Percentiles rank a stretch among this genome's conserved stretches.
Conservation (phyloP, 2,113 vertebrate genomes). For the Chlorodrepanis virens region DNA sequence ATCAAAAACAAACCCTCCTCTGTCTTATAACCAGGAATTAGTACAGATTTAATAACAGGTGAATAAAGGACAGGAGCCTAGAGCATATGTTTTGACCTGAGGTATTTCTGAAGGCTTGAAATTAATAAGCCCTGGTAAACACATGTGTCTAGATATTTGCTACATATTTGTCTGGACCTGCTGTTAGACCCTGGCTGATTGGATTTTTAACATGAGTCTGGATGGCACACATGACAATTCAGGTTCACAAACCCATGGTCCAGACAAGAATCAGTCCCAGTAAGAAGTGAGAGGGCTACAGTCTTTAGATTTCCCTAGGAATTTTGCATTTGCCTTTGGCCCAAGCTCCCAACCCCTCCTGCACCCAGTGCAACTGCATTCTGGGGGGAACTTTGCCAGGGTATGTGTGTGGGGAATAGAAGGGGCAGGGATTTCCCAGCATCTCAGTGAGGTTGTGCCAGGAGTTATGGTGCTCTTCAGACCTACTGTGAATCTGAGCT, state of each 20-base stretch:
- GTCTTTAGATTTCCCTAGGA: neutral
- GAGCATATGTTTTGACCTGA: neutral
- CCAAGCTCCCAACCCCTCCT: accelerated
- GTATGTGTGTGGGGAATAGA: neutral
- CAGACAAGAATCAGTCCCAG: neutral
- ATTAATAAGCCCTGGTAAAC: neutral
- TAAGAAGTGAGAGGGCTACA: too few species aligned
- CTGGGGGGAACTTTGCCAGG: neutral
- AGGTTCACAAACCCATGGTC: neutral
- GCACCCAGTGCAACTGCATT: neutral
- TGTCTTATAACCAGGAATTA: neutral
- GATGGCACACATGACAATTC: neutral
- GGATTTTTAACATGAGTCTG: neutral
- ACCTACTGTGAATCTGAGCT: neutral
- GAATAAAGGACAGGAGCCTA: neutral
- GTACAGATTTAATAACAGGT: neutral
- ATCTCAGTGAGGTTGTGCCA: neutral
- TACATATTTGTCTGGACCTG: neutral
- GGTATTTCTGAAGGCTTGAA: neutral
- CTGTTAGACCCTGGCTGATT: neutral
- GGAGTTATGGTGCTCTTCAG: neutral
- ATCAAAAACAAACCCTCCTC: accelerated
- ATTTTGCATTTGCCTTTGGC: neutral
- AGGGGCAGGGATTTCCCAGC: neutral
- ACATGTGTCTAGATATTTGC: neutral